Evolutionary conservation across 2,888 invertebrate species (phyloP), one percentile per base, ranked within the genome.

Genomic region (Napeogenes sylphis): DNA sequence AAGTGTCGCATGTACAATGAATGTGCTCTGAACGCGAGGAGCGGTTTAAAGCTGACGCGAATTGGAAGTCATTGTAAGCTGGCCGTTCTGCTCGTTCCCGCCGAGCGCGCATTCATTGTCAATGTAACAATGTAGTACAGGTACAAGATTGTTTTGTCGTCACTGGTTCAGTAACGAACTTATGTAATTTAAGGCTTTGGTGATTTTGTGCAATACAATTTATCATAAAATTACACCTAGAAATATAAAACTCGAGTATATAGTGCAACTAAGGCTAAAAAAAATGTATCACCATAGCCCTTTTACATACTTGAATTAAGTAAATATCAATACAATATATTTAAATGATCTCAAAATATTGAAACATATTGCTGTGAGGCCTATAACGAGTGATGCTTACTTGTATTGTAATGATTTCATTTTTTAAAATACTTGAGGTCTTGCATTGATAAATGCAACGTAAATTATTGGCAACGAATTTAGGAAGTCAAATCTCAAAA

Each of bases 131-230:
- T 51, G 14, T 32, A 54, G 55, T 46, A 63, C 65, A 60, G 62
- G 61, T 61, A 61, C 64, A 35, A 32, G 42, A 58, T 45, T 47
- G 35, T 45, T 47, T 54, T 32, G 13, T 58, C 35, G 13, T 64
- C 55, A 55, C 14, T 38, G 53, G 35, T 54, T 14, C 45, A 45
- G 55, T 38, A 45, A 56, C 35, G 51, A 10, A 30, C 10, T 6
- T 53, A 62, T 46, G 59, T 59, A 51, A 58, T 62, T 47, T 62
- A 53, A 65, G 67, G 67, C 67, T 65, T 67, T 67, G 67, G 71
- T 73, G 71, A 76, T 68, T 84, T 88, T 87, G 88, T 88, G 89
- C 88, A 85, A 82, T 85, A 87, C 80, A 77, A 78, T 79, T 77
- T 70, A 72, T 59, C 72, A 80, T 76, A 80, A 81, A 74, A 76